A percentile compares a stretch with the other conserved stretches of the same genome.
These are phyloP conservation scores for Microctenopoma stevenorrisi DNA, from an alignment of 2,797 vertebrate species.

Conservation along the genomic window DNA sequence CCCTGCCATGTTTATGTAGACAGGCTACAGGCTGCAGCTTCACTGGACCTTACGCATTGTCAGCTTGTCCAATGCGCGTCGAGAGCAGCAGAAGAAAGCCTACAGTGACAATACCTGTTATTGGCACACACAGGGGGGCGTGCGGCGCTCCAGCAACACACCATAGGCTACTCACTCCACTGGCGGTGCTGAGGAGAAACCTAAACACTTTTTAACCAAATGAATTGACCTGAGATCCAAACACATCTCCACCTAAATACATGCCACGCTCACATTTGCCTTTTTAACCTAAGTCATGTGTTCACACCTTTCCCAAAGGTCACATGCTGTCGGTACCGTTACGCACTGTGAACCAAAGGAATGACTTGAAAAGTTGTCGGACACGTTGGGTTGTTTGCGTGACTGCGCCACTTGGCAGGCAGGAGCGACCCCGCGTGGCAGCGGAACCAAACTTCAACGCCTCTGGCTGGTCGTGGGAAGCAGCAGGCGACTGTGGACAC, in stretches of 20 bases:
- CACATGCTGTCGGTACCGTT: not conserved
- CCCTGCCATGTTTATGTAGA: constrained; percentile 42
- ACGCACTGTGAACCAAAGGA: constrained; percentile 7
- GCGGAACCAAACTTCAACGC: constrained; percentile 9
- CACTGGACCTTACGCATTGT: constrained; percentile 50
- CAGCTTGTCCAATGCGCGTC: constrained; percentile 64
- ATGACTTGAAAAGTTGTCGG: constrained; percentile 57
- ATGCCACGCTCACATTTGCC: no score
- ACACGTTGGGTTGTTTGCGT: constrained; percentile 32
- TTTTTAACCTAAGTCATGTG: not conserved
- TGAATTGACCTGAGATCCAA: not conserved
- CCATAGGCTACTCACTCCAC: not conserved
- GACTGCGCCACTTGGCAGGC: constrained; percentile 62
- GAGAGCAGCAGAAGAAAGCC: constrained; percentile 37
- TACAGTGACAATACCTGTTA: constrained; percentile 43
- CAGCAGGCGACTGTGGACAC: not conserved
- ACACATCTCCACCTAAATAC: not conserved
- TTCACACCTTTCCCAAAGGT: not conserved
- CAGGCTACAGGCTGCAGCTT: constrained; percentile 40
- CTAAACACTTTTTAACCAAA: not conserved
- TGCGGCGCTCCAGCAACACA: constrained; percentile 20
- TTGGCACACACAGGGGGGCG: constrained; percentile 28
- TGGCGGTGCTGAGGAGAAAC: not conserved
- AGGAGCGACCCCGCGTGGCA: constrained; percentile 80
- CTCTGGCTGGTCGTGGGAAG: not conserved